Evolutionary conservation across 1,140 invertebrate species (phyloP), one percentile per base, ranked within the genome.

Genomic region (Colletes latitarsis): DNA sequence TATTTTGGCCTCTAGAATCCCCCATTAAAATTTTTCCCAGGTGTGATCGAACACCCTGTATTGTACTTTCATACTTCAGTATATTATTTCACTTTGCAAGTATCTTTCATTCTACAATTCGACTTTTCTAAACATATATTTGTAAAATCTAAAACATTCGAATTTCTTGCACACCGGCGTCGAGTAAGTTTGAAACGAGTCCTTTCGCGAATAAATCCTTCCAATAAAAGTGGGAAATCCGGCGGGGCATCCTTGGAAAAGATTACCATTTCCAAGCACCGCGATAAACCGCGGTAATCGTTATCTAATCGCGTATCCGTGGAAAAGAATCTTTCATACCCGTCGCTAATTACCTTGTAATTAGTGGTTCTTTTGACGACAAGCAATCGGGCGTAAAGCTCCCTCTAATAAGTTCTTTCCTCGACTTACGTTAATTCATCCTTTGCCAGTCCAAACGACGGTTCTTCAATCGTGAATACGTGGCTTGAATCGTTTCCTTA

Each of bases 261-360:
- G 78, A 75, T 80, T 80, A 60, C 63, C 72, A 75, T 75, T 67
- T 58, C 43, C 6, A 39, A 80, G 55, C 53, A 68, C n/a, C 63
- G 52, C 72, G 14, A 63, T 68, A 68, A 80, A 80, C 72, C 60
- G 43, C n/a, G 43, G 71, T 74, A 80, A 75, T 80, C 63, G 53
- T 19, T 75, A 75, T 60, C 78, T 80, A 80, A 80, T 80, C 78
- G 30, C 78, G 15, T 68, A 67, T 68, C 62, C 46, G 10, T 41
- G 39, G 49, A 53, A 3, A 43, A 21, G 63, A 49, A 75, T 80
- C 46, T 62, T 43, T 66, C 60, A 21, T 58, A 49, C 52, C 62
- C 17, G 17, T 55, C 46, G 12, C 43, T 82, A 77, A 82, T 82
- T 82, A 71, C 66, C 74, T 43, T 70, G 66, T 78, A 82, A 82